Evolutionary conservation across 2,888 invertebrate species (phyloP), one percentile per base, ranked within the genome.

Genomic region (Pristionchus japonicus): DNA sequence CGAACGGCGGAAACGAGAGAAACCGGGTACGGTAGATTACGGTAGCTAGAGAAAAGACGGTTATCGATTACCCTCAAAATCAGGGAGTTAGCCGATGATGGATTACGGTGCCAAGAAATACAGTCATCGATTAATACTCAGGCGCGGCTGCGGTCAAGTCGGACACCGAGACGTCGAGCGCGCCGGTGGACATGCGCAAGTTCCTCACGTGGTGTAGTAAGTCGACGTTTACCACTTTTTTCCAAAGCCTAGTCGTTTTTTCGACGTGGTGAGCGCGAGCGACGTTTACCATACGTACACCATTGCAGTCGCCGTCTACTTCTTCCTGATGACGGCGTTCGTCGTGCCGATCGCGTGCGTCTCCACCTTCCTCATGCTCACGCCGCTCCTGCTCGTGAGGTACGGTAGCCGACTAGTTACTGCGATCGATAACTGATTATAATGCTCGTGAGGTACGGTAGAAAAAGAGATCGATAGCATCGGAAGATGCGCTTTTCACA

Each of bases 291-390:
- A 52, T 49, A 1, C 49, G 27, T 20, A 34, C 17, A 52, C 34
- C 64, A 17, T 90, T 91, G 3, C 89, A 92, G 91, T 91, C 34
- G 93, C 92, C 64, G 83, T 91, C 7, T 93, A 94, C 89, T 93
- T 93, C 89, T 82, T 93, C 15, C 57, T 93, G 37, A 94, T 93
- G 92, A 94, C 93, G 7, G 90, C 90, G 13, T 89, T 94, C 88
- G 88, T 94, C 37, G 92, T 94, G 27, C 94, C 94, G 61, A 88
- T 91, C 11, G 93, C 92, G 13, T 94, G 93, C 87, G 91, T 92
- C 37, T 90, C 90, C 70, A 91, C 93, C 7, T 91, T 91, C 52
- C 57, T 91, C n/a, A 40, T 92, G 43, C 17, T 94, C 20, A 88
- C 90, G 49, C 93, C 93, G 15, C 64, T 94, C 34, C 91, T 91